A percentile compares a stretch with the other conserved stretches of the same genome.
These are phyloP conservation scores for Coregonus sp. DNA, from an alignment of 2,797 vertebrate genomes.

Conservation along the genomic window DNA sequence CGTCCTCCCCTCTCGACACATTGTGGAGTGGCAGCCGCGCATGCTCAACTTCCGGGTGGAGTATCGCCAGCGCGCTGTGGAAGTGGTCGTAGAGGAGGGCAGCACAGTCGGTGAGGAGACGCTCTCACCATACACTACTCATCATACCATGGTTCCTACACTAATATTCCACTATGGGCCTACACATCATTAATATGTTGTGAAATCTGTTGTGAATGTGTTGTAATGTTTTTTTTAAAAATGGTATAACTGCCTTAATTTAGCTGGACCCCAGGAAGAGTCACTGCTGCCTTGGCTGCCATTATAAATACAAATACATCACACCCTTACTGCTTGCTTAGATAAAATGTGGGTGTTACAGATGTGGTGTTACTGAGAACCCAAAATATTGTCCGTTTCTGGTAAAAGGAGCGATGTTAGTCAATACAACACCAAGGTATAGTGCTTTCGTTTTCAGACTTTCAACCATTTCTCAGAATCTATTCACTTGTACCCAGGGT, in stretches of 20 bases:
- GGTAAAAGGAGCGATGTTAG: background rate
- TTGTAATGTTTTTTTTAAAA: too few relatives aligned
- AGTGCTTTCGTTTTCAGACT: background rate
- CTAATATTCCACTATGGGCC: background rate
- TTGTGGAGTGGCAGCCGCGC: slow-evolving; percentile 92
- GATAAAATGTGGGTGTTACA: background rate
- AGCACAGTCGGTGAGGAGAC: slow-evolving; percentile 90
- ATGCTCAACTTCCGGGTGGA: slow-evolving; percentile 98
- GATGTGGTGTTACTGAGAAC: background rate
- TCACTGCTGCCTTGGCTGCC: too few relatives aligned
- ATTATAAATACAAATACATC: background rate
- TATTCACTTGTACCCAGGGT: background rate
- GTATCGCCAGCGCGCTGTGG: slow-evolving; percentile 92
- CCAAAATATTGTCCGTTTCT: background rate
- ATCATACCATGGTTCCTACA: background rate
- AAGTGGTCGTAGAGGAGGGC: slow-evolving; percentile 94
- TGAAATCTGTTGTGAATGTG: too few relatives aligned
- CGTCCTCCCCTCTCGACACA: slow-evolving; percentile 86
- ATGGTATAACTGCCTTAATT: too few relatives aligned
- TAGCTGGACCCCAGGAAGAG: too few relatives aligned
- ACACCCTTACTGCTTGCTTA: background rate
- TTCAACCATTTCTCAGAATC: background rate
- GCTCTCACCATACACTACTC: background rate
- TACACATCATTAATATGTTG: background rate
- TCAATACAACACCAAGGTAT: background rate